Conservation (phyloP, 2,113 vertebrate genomes). For the Alethe castanea region DNA sequence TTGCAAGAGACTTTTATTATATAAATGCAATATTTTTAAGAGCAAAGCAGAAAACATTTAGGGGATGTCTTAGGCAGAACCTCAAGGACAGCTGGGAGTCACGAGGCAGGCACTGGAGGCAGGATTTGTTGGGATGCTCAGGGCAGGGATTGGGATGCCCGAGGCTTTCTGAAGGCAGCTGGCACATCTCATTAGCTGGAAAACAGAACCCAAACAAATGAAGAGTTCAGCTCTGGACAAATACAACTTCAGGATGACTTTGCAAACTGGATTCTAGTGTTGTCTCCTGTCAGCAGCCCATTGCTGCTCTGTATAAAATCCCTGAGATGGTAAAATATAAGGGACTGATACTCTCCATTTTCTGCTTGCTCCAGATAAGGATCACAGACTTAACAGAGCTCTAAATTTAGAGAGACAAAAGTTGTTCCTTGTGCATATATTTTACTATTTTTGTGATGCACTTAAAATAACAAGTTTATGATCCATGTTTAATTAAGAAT, state of each 20-base stretch:
- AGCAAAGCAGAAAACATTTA: background rate
- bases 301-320: background rate
- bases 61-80: background rate
- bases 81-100: background rate
- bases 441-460: background rate
- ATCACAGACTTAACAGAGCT: background rate
- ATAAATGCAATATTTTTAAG: background rate
- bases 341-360: background rate
- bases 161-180: background rate
- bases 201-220: background rate
- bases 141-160: background rate
- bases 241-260: background rate
- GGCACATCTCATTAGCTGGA: background rate
- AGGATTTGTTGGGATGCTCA: background rate
- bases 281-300: background rate
- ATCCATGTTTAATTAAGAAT: background rate
- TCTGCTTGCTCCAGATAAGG: background rate
- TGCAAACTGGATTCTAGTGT: background rate
- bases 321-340: constrained; percentile 5
- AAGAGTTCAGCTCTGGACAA: background rate
- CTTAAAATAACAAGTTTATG: constrained; percentile 9
- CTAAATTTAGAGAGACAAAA: background rate
- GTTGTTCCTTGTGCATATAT: background rate
- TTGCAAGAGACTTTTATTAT: background rate
- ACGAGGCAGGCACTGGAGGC: background rate